Evolutionary conservation across 2,113 vertebrate genomes (phyloP).

Genomic region (Lipophrys pholis): DNA sequence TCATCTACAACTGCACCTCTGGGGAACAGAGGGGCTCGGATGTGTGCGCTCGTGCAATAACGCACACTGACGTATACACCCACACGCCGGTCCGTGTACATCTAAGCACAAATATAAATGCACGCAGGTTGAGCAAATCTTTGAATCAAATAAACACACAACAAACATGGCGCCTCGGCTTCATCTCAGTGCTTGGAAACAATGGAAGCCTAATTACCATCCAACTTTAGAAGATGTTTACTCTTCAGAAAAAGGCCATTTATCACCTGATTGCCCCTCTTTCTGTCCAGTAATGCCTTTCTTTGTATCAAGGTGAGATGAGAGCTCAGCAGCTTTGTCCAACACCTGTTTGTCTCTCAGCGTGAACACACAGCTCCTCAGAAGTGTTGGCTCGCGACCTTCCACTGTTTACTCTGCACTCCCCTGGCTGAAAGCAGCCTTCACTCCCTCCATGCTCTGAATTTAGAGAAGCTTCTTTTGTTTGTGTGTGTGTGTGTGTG

Average conservation of each 20-base stretch:
- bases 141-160: too few relatives aligned
- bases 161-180: conserved; percentile 1
- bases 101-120: conserved; percentile 7
- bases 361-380: conserved; percentile 16
- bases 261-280: neutral
- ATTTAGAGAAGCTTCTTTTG: conserved; percentile 32
- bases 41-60: conserved; percentile 29
- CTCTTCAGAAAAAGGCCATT: too few relatives aligned
- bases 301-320: conserved; percentile 20
- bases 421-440: conserved; percentile 6
- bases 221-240: neutral
- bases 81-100: conserved; percentile 19
- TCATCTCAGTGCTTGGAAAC: conserved; percentile 24
- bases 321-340: conserved; percentile 6
- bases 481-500: neutral
- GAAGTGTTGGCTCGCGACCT: conserved; percentile 1
- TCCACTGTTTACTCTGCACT: conserved; percentile 20
- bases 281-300: neutral
- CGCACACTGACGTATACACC: conserved; percentile 24
- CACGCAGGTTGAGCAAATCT: conserved; percentile 1
- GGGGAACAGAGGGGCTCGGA: conserved; percentile 28
- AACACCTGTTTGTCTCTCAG: neutral
- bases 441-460: conserved; percentile 14
- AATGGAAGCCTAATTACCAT: conserved; percentile 12
- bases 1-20: conserved; percentile 61